These are phyloP conservation scores for Scaeva pyrastri DNA, from an alignment of 2,888 invertebrate genomes.

Conservation along the genomic window DNA sequence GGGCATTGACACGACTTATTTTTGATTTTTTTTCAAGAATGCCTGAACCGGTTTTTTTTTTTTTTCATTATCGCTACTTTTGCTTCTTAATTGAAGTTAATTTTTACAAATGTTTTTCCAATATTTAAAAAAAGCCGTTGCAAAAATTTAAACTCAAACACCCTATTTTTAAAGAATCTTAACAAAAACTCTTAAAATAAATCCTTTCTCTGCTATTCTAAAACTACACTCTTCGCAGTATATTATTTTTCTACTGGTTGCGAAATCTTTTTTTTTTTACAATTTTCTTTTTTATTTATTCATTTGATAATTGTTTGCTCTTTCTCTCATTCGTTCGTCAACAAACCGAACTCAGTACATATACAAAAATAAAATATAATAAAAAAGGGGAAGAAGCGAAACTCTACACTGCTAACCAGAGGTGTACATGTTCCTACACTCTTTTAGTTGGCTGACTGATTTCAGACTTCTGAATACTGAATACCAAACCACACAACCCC, in stretches of 20 bases:
- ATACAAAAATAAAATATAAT: conserved; percentile 33
- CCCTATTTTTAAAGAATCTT: neutral
- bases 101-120: no score
- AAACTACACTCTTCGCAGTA: neutral
- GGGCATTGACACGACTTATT: conserved; percentile 29
- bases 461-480: conserved; percentile 16
- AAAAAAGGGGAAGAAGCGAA: conserved; percentile 36
- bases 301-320: conserved; percentile 35
- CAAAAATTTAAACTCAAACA: neutral
- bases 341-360: conserved; percentile 33
- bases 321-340: conserved; percentile 58
- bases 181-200: neutral
- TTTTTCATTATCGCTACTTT: no score
- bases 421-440: conserved; percentile 39
- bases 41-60: no score
- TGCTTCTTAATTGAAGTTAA: no score
- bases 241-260: neutral
- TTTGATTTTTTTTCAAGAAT: no score
- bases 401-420: conserved; percentile 30
- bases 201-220: neutral
- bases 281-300: conserved; percentile 28
- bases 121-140: no score
- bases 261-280: conserved; percentile 8
- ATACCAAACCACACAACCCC: conserved; percentile 48
- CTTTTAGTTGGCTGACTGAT: conserved; percentile 36